Conservation (phyloP, 2,113 vertebrate species). For the Xiphophorus maculatus region DNA sequence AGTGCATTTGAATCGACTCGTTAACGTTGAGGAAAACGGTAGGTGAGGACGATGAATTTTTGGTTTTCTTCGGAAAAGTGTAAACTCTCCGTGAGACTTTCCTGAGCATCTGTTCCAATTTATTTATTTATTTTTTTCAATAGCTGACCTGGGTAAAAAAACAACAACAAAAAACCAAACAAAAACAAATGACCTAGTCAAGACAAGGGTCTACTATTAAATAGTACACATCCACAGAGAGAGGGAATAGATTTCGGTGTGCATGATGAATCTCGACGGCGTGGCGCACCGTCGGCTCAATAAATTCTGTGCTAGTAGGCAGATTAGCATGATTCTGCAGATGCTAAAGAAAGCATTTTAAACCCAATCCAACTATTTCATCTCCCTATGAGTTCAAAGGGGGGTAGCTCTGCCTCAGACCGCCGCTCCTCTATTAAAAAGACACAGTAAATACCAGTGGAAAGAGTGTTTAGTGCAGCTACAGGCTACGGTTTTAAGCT, state of each 20-base stretch:
- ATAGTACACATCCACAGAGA: slow-evolving; percentile 42
- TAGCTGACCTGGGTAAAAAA: slow-evolving; percentile 43
- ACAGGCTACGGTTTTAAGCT: slow-evolving; percentile 75
- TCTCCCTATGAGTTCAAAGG: slow-evolving; percentile 14
- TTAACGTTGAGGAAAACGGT: slow-evolving; percentile 49
- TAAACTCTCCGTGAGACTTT: slow-evolving; percentile 79
- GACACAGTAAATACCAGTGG: slow-evolving; percentile 41
- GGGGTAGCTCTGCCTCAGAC: slow-evolving; percentile 22
- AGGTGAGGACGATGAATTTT: slow-evolving; percentile 68
- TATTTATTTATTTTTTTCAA: slow-evolving; percentile 56
- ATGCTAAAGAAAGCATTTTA: slow-evolving; percentile 39
- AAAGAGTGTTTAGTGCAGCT: slow-evolving; percentile 17
- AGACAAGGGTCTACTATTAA: slow-evolving; percentile 50
- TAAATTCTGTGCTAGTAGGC: slow-evolving; percentile 43
- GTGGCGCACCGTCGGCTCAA: slow-evolving; percentile 34
- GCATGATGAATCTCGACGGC: slow-evolving; percentile 35
- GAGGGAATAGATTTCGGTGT: slow-evolving; percentile 34
- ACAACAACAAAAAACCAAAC: no score
- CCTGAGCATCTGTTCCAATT: slow-evolving; percentile 77
- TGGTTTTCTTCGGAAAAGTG: slow-evolving; percentile 78
- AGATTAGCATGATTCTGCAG: slow-evolving; percentile 40
- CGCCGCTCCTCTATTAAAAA: slow-evolving; percentile 24
- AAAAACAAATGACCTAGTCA: slow-evolving; percentile 50
- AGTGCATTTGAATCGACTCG: slow-evolving; percentile 71
- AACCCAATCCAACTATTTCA: slow-evolving; percentile 24